These are phyloP conservation scores for Lordiphosa stackelbergi DNA, from an alignment of 1,140 invertebrate species.

Conservation along the genomic window DNA sequence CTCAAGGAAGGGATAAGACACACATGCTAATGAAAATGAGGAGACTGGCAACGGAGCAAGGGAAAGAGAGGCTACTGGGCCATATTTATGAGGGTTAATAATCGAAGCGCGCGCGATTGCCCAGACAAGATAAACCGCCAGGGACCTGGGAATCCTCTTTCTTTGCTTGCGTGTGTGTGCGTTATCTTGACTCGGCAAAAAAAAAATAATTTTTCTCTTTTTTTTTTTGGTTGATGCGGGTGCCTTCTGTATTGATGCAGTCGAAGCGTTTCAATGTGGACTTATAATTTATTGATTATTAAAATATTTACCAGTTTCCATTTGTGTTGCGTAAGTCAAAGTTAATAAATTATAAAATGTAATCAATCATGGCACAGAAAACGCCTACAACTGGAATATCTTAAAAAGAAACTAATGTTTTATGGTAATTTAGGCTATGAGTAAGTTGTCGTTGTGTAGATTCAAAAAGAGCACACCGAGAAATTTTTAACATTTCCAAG, in stretches of 20 bases:
- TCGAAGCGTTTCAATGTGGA: background rate
- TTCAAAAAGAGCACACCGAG: too few species aligned
- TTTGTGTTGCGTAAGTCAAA: slow-evolving; percentile 20
- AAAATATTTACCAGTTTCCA: slow-evolving; percentile 38
- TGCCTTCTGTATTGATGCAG: slow-evolving; percentile 10
- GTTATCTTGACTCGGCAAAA: slow-evolving; percentile 64
- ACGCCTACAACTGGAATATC: background rate
- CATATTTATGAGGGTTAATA: slow-evolving; percentile 70
- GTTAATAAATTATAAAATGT: slow-evolving; percentile 56
- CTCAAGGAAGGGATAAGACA: slow-evolving; percentile 3
- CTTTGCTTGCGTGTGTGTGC: background rate
- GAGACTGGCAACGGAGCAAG: slow-evolving; percentile 20
- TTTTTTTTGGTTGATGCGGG: slow-evolving; percentile 43
- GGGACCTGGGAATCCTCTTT: slow-evolving; percentile 18
- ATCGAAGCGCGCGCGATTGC: slow-evolving; percentile 61
- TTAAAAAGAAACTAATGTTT: too few species aligned
- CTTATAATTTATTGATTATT: slow-evolving; percentile 58
- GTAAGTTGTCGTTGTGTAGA: too few species aligned
- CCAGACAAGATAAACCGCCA: slow-evolving; percentile 51
- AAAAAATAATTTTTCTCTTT: slow-evolving; percentile 26
- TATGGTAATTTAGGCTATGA: too few species aligned
- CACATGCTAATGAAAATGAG: slow-evolving; percentile 57
- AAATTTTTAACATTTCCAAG: too few species aligned
- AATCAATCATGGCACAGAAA: slow-evolving; percentile 47
- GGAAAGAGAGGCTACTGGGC: slow-evolving; percentile 10